These are phyloP conservation scores for Phrynosoma platyrhinos DNA, from an alignment of 2,113 vertebrate genomes.

Conservation along the genomic window DNA sequence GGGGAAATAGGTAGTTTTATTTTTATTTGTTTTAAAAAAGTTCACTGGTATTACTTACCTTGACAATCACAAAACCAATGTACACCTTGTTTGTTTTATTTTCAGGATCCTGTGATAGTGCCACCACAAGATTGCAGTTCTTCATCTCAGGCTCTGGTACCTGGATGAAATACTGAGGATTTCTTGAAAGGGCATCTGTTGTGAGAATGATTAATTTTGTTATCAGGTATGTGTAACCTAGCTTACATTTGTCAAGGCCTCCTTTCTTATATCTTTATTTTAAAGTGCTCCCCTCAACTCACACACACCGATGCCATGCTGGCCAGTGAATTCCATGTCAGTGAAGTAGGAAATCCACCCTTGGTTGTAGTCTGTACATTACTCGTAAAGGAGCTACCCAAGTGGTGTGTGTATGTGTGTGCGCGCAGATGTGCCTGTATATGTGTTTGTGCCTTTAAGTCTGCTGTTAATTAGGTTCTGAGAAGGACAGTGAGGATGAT, in stretches of 20 bases:
- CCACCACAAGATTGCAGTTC: slow-evolving; percentile 65
- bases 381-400: too few species aligned
- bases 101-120: slow-evolving; percentile 62
- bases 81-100: neutral
- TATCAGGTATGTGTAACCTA: neutral
- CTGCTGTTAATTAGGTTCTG: too few species aligned
- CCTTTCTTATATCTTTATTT: neutral
- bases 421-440: too few species aligned
- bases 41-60: slow-evolving; percentile 59
- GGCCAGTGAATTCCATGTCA: too few species aligned
- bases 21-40: neutral
- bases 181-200: slow-evolving; percentile 54
- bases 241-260: neutral
- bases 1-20: neutral
- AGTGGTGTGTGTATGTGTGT: too few species aligned
- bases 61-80: slow-evolving; percentile 64
- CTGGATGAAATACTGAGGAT: slow-evolving; percentile 64
- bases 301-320: too few species aligned
- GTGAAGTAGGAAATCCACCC: too few species aligned
- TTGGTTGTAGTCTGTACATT: too few species aligned
- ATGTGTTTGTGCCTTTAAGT: too few species aligned
- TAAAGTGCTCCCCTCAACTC: neutral
- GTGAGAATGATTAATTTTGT: slow-evolving; percentile 36
- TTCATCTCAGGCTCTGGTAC: slow-evolving; percentile 57
- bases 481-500: too few species aligned